Conservation (phyloP, 2,113 vertebrate genomes). For the Tursiops truncatus region DNA sequence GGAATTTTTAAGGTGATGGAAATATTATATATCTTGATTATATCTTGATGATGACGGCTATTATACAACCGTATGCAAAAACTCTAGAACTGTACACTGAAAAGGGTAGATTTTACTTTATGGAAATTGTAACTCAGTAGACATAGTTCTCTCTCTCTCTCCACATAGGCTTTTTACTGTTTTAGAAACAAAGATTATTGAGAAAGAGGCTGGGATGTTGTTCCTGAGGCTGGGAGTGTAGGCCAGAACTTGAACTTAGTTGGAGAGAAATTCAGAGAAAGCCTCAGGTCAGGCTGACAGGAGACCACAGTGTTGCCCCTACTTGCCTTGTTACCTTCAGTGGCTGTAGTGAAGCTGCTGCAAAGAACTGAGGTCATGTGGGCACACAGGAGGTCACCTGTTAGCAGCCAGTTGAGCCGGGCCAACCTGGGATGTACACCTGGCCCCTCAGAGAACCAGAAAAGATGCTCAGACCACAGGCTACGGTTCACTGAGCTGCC, state of each 20-base stretch:
- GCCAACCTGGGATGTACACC: too few relatives aligned
- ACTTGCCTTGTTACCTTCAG: background rate
- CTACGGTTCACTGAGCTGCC: background rate
- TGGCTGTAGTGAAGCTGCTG: background rate
- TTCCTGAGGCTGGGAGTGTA: background rate
- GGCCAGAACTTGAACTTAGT: background rate
- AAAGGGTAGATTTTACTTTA: background rate
- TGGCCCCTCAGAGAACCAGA: background rate
- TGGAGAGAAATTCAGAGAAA: background rate
- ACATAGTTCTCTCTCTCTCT: background rate
- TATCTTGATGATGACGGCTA: background rate
- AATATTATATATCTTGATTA: background rate
- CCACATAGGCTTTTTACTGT: background rate
- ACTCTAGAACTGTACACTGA: background rate
- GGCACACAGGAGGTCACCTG: background rate
- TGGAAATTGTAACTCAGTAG: background rate
- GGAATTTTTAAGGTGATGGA: background rate
- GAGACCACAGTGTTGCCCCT: background rate
- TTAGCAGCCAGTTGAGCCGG: too few relatives aligned
- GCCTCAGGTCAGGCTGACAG: background rate
- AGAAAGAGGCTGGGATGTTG: background rate
- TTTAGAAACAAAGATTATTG: constrained; percentile 25
- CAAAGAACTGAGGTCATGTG: background rate
- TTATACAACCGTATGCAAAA: background rate
- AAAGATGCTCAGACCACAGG: background rate